phyloP scores from a whole-genome alignment of 2,797 vertebrate genomes.

The Peromyscus melanophrys region DNA sequence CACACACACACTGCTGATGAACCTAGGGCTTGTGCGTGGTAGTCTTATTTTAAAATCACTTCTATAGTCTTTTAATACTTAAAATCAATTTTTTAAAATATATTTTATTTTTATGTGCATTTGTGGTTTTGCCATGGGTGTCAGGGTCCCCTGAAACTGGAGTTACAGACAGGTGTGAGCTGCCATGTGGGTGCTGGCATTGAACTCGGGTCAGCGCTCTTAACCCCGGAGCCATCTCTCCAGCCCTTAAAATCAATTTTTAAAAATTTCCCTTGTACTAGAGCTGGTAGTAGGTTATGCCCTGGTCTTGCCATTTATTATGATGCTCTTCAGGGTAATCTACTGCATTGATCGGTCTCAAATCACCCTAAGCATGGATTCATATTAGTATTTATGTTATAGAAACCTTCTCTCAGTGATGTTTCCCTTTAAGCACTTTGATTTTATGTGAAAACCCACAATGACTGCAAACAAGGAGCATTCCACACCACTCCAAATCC shows the following conservation, averaged over 20 bases:
- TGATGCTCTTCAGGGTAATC: conserved; percentile 56
- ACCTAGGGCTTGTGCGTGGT: not conserved
- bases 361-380: conserved; percentile 48
- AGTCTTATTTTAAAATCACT: conserved; percentile 60
- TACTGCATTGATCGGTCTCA: conserved; percentile 57
- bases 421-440: conserved; percentile 44
- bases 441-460: conserved; percentile 63
- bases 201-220: too few relatives aligned
- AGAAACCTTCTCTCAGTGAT: conserved; percentile 46
- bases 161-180: too few relatives aligned
- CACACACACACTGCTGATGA: not conserved
- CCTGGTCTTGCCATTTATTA: conserved; percentile 49
- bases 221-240: too few relatives aligned
- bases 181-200: too few relatives aligned
- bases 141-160: too few relatives aligned
- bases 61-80: conserved; percentile 61
- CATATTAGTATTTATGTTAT: conserved; percentile 48
- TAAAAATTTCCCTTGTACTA: conserved; percentile 22
- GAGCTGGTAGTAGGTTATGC: conserved; percentile 61
- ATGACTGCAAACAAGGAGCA: not conserved
- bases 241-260: conserved; percentile 28
- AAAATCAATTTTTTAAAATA: conserved; percentile 40
- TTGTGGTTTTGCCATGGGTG: too few relatives aligned
- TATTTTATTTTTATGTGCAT: too few relatives aligned
- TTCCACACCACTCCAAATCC: conserved; percentile 42